These are phyloP conservation scores for Pitangus sulphuratus DNA, from an alignment of 2,797 vertebrate species.

Conservation along the genomic window DNA sequence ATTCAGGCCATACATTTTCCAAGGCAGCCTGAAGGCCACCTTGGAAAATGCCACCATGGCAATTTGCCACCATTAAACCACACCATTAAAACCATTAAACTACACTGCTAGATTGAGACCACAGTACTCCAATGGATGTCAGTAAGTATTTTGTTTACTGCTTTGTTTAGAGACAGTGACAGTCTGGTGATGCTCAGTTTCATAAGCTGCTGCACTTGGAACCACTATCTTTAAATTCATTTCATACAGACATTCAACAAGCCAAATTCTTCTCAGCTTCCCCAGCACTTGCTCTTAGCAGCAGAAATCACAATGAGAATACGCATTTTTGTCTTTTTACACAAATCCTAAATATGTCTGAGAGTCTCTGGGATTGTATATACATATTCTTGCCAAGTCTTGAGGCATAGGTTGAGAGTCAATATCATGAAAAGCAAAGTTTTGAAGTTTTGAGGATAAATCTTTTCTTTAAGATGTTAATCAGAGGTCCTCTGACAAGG, in stretches of 20 bases:
- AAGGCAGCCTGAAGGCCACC: background rate
- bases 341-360: background rate
- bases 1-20: background rate
- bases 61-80: background rate
- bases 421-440: background rate
- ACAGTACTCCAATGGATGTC: background rate
- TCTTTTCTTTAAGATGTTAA: background rate
- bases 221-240: background rate
- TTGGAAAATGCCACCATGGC: background rate
- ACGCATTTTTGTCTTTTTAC: background rate
- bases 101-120: too few species aligned
- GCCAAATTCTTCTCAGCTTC: background rate
- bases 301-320: background rate
- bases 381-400: background rate
- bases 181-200: background rate
- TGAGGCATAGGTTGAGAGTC: background rate
- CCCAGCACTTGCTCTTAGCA: background rate
- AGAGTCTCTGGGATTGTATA: background rate
- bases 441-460: background rate
- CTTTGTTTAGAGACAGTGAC: background rate
- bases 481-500: background rate
- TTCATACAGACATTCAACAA: background rate
- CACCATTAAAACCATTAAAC: background rate
- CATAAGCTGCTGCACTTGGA: background rate
- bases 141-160: background rate